phyloP scores from a whole-genome alignment of 2,113 vertebrate species.

The Trinectes maculatus region DNA sequence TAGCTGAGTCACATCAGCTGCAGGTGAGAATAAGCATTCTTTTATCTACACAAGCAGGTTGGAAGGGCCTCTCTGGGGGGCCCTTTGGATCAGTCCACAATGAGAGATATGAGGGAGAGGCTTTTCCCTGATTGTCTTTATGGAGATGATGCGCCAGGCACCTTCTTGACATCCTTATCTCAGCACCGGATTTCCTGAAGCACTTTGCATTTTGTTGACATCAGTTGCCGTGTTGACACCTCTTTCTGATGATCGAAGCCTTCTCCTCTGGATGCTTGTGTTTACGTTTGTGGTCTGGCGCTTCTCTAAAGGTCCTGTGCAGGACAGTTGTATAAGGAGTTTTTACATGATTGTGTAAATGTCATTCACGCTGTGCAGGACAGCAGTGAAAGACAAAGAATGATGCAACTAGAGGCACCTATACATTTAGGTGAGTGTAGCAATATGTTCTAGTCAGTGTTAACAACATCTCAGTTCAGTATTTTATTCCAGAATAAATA shows the following conservation, averaged over 20 bases:
- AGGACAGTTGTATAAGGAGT: conserved; percentile 24
- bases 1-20: conserved; percentile 70
- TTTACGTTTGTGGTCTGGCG: conserved; percentile 24
- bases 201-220: conserved; percentile 42
- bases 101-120: conserved; percentile 33
- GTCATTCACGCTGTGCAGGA: conserved; percentile 14
- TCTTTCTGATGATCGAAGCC: conserved; percentile 36
- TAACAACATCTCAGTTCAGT: too few species aligned
- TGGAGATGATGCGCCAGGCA: conserved; percentile 37
- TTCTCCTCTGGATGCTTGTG: conserved; percentile 12
- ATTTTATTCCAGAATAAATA: too few species aligned
- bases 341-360: conserved; percentile 45
- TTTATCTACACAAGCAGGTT: conserved; percentile 61
- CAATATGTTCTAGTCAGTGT: too few species aligned
- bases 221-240: conserved; percentile 18
- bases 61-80: conserved; percentile 55
- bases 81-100: conserved; percentile 48
- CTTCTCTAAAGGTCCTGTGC: conserved; percentile 39
- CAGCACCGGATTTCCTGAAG: conserved; percentile 52
- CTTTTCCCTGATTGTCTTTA: conserved; percentile 46
- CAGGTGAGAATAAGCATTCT: conserved; percentile 74
- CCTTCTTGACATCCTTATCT: conserved; percentile 65
- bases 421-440: too few species aligned
- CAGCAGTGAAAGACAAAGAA: not conserved
- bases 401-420: not conserved